A percentile compares a stretch with the other conserved stretches of the same genome.
These are phyloP conservation scores for Manduca sexta DNA, from an alignment of 1,140 invertebrate genomes.

Conservation along the genomic window DNA sequence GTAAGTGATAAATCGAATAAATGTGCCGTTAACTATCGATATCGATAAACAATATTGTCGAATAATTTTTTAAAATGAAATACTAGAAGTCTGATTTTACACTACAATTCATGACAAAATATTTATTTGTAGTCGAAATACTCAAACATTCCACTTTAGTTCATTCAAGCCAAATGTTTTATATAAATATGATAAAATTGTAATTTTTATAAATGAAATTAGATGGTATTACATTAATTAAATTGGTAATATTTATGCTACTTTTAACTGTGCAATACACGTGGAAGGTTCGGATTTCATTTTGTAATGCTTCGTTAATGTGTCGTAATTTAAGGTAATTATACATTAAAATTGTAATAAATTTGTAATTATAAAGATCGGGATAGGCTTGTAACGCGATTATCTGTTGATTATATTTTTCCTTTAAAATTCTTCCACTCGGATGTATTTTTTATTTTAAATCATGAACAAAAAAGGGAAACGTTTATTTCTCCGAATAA, in stretches of 20 bases:
- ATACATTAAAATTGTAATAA: slow-evolving; percentile 61
- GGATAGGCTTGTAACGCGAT: slow-evolving; percentile 57
- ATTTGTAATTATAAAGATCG: slow-evolving; percentile 60
- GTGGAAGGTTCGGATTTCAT: slow-evolving; percentile 35
- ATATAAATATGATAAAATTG: slow-evolving; percentile 18
- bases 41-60: too few species aligned
- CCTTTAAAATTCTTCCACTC: slow-evolving; percentile 19
- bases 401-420: slow-evolving; percentile 53
- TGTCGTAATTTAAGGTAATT: slow-evolving; percentile 55
- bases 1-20: too few species aligned
- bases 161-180: slow-evolving; percentile 32
- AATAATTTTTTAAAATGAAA: too few species aligned
- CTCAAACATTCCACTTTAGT: slow-evolving; percentile 36
- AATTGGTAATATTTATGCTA: slow-evolving; percentile 56
- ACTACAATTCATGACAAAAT: slow-evolving; percentile 26
- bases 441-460: slow-evolving; percentile 38
- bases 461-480: slow-evolving; percentile 44
- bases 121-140: slow-evolving; percentile 27
- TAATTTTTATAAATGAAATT: slow-evolving; percentile 42
- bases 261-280: slow-evolving; percentile 62
- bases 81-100: not conserved
- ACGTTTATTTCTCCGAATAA: slow-evolving; percentile 62
- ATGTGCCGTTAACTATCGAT: too few species aligned
- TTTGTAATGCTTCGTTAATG: slow-evolving; percentile 50
- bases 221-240: slow-evolving; percentile 39